Evolutionary conservation across 92 coral and sea anemone species (phyloP).

Genomic region (Montipora capitata): DNA sequence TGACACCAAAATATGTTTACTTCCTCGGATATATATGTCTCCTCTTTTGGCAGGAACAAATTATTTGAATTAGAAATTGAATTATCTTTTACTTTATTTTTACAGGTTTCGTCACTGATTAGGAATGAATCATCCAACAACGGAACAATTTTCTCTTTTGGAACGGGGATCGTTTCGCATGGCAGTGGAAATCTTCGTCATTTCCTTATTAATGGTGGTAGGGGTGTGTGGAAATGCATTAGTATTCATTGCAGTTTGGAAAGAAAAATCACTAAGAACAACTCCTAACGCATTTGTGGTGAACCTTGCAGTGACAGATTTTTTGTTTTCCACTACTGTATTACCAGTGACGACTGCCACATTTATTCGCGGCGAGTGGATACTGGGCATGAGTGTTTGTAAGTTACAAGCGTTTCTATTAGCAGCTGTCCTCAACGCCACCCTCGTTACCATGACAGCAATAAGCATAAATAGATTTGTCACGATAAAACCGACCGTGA

Average conservation of each 20-base stretch:
- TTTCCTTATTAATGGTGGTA: slow-evolving; percentile 3
- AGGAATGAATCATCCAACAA: slow-evolving; percentile 25
- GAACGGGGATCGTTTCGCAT: slow-evolving; percentile 1
- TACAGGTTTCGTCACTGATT: no score
- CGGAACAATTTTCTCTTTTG: slow-evolving; percentile 9
- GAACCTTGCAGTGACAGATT: slow-evolving; percentile 33
- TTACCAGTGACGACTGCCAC: slow-evolving; percentile 28
- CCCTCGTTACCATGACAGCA: slow-evolving; percentile 41
- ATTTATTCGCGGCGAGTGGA: slow-evolving; percentile 15
- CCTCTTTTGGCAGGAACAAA: no score
- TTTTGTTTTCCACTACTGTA: slow-evolving; percentile 15
- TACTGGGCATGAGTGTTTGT: slow-evolving; percentile 11
- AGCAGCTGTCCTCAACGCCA: slow-evolving; percentile 14
- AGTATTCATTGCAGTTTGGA: slow-evolving; percentile 42
- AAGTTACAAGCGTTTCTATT: slow-evolving; percentile 19
- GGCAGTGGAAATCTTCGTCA: slow-evolving; percentile 6
- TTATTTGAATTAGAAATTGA: no score
- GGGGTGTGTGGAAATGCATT: slow-evolving; percentile 17
- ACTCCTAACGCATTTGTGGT: slow-evolving; percentile 39
- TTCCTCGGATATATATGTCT: no score
- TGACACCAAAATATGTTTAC: no score
- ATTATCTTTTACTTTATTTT: no score
- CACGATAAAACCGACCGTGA: slow-evolving; percentile 23
- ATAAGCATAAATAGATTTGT: slow-evolving; percentile 36
- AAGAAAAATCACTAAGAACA: slow-evolving; percentile 34